Base-by-base conservation (phyloP, 2,113 vertebrate species). In the Xiphophorus couchianus region DNA sequence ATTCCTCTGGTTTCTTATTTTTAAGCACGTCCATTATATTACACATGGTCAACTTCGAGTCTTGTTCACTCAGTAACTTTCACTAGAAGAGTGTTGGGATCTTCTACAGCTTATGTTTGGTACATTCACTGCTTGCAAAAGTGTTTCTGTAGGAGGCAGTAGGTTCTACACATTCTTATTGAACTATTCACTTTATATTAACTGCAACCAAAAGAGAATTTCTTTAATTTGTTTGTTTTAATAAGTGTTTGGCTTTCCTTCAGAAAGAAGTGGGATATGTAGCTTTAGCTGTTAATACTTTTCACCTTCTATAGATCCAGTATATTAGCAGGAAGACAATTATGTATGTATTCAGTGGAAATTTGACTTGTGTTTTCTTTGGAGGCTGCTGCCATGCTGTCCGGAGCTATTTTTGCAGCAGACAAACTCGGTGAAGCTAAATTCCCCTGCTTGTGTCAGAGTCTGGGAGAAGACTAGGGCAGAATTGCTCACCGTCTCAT, bases 371-470 rank as follows among this genome's bases (percentile, higher is more conserved):
- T 29, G 48, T 80, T 69, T 44, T 67, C 69, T 77, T 77, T 83
- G 28, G 74, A 80, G 78, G 71, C 33, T 69, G 44, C 74, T 42
- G 28, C 70, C 39, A 61, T 73, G 62, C 77, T 81, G 82, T 81
- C 83, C 74, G 42, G 39, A 73, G 76, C 80, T 92, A 93, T 92
- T 92, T 93, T 88, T 89, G 84, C 74, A 71, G 66, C 74, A 13
- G 63, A 78, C 82, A 86, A 78, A 61, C 82, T 92, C 27, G 9
- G 78, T 90, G 75, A 62, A 82, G 84, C 84, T 91, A 91, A 93
- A 94, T 91, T 93, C 90, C 93, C 92, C 91, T 80, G 82, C 84
- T 92, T 93, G 91, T 93, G 91, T 94, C 92, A 93, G 90, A 90
- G 93, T 93, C 92, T 91, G 85, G 90, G 82, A 92, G 84, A 83